These are phyloP conservation scores for Pogona vitticeps DNA, from an alignment of 2,113 vertebrate genomes.

Conservation along the genomic window DNA sequence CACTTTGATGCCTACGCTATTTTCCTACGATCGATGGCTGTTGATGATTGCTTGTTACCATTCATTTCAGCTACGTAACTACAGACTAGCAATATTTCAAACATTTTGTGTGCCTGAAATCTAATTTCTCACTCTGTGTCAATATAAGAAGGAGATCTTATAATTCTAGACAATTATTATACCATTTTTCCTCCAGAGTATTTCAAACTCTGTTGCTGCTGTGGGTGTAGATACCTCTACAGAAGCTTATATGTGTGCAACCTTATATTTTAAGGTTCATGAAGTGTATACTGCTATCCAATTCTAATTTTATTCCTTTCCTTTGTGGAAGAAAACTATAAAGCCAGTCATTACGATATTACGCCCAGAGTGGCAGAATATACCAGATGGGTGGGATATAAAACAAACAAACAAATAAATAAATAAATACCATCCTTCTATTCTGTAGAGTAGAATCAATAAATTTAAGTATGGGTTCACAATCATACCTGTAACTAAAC, in stretches of 20 bases:
- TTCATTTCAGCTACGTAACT: conserved; percentile 27
- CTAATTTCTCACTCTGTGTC: conserved; percentile 32
- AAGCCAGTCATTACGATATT: background rate
- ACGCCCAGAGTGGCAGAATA: no score
- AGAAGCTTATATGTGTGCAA: background rate
- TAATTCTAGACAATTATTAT: background rate
- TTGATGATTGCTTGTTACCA: conserved; percentile 40
- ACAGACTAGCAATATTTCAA: conserved; percentile 19
- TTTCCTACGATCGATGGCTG: conserved; percentile 53
- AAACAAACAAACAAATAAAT: no score
- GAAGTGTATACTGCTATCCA: background rate
- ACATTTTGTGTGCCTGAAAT: conserved; percentile 9
- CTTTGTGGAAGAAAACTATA: background rate
- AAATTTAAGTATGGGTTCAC: background rate
- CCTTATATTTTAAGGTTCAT: background rate
- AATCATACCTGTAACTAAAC: background rate
- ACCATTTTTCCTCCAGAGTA: conserved; percentile 12
- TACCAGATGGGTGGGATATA: no score
- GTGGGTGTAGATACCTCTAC: background rate
- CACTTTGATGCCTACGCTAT: conserved; percentile 37
- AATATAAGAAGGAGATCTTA: conserved; percentile 15
- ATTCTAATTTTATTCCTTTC: background rate
- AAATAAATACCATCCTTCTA: no score
- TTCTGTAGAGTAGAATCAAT: background rate
- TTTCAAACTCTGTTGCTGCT: conserved; percentile 7